These are phyloP conservation scores for Eulacestoma nigropectus DNA, from an alignment of 2,113 vertebrate genomes.

Conservation along the genomic window DNA sequence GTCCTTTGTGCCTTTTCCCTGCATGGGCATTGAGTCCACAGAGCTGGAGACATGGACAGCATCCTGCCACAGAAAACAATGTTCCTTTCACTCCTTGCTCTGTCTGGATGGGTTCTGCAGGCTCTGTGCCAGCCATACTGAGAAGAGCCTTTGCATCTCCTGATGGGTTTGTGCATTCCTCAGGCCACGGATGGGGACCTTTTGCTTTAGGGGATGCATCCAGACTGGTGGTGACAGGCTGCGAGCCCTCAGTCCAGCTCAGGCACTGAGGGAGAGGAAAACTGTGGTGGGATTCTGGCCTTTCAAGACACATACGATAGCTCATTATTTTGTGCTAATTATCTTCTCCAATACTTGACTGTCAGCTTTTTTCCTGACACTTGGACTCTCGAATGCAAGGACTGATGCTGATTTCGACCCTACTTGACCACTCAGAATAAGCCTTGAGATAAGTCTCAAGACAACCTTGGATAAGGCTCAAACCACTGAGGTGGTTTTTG, in stretches of 20 bases:
- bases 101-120: not conserved
- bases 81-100: not conserved
- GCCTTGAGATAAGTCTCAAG: not conserved
- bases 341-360: not conserved
- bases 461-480: not conserved
- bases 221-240: not conserved
- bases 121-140: not conserved
- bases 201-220: not conserved
- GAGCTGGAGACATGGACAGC: not conserved
- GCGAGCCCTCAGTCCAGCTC: fast-evolving
- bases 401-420: not conserved
- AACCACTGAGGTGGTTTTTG: not conserved
- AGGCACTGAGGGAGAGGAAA: not conserved
- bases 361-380: not conserved
- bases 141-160: not conserved
- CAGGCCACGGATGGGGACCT: not conserved
- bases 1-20: constrained; percentile 38
- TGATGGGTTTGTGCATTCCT: not conserved
- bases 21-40: not conserved
- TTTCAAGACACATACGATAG: not conserved
- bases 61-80: not conserved
- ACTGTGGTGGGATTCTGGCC: not conserved
- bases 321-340: not conserved
- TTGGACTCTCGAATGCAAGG: not conserved
- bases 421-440: not conserved